Evolutionary conservation across 2,888 invertebrate species (phyloP), one percentile per base, ranked within the genome.

Genomic region (Pollenia griseotomentosa): DNA sequence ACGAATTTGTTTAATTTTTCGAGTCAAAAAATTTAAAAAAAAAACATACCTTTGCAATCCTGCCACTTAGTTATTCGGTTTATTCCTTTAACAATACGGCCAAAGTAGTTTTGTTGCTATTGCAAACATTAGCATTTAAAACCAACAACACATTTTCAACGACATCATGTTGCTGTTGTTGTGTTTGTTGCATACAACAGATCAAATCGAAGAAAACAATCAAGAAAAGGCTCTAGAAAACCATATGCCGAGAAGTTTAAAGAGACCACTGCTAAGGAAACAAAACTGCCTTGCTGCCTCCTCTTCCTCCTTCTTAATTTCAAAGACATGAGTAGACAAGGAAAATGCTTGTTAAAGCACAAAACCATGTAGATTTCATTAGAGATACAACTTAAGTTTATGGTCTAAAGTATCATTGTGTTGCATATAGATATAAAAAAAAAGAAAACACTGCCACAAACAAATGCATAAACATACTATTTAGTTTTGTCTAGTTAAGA

Each of bases 351-450:
- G 91, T 91, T 91, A 91, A 91, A 89, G 91, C 90, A 89, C 87
- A 90, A 91, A 89, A 92, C 91, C 92, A 91, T 92, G 92, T 90
- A 91, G 92, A 91, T 91, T 91, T 92, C 91, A 91, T 92, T 91
- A 92, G 90, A 91, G 91, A 91, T 92, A 92, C 88, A 88, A 88
- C 87, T 87, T 87, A 84, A 87, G 87, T 87, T 87, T 87, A 84
- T 84, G 84, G 81, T 81, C 84, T 63, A 82, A 78, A 84, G 65
- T 86, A 86, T 82, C 82, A 82, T 61, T 74, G 86, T 74, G 48
- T 55, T 75, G 59, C 74, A 66, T 59, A 59, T 12, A n/a, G 44
- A 57, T 2, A 23, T 51, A 51, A 42, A 61, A 11, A 7, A 66
- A 11, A 33, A 44, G 33, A 33, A 33, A 42, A 65, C 53, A 77